These are phyloP conservation scores for Diachasma alloeum DNA, from an alignment of 1,140 invertebrate genomes.

Conservation along the genomic window DNA sequence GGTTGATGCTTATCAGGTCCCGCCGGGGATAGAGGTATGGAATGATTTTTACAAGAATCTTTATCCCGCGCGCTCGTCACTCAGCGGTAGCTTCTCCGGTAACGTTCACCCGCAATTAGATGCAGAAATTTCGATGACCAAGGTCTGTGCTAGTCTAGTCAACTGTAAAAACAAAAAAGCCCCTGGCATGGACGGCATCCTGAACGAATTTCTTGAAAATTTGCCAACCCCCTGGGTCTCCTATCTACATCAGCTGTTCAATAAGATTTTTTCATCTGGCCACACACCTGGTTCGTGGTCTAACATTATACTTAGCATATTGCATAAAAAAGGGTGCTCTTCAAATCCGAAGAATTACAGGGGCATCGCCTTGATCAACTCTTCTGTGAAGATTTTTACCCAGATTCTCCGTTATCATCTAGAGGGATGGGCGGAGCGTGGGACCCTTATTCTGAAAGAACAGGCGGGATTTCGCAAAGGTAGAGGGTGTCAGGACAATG, in stretches of 20 bases:
- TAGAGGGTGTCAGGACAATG: not conserved
- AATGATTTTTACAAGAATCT: too few relatives aligned
- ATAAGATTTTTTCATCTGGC: not conserved
- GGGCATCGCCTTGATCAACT: not conserved
- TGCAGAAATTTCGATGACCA: not conserved
- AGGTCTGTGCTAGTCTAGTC: not conserved
- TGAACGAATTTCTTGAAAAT: not conserved
- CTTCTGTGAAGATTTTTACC: not conserved
- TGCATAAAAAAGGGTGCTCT: not conserved
- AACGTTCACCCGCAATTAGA: too few relatives aligned
- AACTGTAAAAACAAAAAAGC: constrained; percentile 1
- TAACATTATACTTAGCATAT: not conserved
- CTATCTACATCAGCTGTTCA: not conserved
- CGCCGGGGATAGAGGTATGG: too few relatives aligned
- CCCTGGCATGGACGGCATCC: too few relatives aligned
- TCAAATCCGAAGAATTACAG: not conserved
- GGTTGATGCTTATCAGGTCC: too few relatives aligned
- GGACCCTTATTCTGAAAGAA: not conserved
- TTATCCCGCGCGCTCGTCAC: too few relatives aligned
- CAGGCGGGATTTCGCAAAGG: constrained; percentile 19
- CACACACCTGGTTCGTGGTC: not conserved
- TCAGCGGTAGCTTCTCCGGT: too few relatives aligned
- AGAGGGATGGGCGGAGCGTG: not conserved
- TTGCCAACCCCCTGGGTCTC: not conserved
- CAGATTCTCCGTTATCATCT: not conserved